These are phyloP conservation scores for Blastomussa wellsi DNA, from an alignment of 92 coral and sea anemone genomes.

Conservation along the genomic window DNA sequence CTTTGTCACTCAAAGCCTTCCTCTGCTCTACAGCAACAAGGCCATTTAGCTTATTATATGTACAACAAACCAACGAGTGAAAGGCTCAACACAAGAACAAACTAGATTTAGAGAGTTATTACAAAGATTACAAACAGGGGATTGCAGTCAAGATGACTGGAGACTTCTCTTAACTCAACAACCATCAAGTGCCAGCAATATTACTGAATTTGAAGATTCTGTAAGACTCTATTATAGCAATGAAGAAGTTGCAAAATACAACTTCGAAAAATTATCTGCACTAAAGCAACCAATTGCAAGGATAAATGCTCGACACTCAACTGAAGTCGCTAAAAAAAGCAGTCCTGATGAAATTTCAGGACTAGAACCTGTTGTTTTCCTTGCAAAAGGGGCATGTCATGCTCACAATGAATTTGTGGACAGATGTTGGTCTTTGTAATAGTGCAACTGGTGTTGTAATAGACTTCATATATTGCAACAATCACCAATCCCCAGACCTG, in stretches of 20 bases:
- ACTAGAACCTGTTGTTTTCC: too few relatives aligned
- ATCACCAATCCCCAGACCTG: slow-evolving; percentile 32
- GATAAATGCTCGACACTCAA: neutral
- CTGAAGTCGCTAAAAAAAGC: slow-evolving; percentile 8
- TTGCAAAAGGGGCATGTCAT: too few relatives aligned
- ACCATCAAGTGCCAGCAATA: slow-evolving; percentile 44
- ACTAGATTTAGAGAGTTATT: slow-evolving; percentile 63
- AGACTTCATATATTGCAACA: slow-evolving; percentile 9
- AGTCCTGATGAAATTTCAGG: slow-evolving; percentile 37
- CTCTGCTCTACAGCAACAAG: slow-evolving; percentile 21
- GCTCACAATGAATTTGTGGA: too few relatives aligned
- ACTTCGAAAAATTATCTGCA: slow-evolving; percentile 50
- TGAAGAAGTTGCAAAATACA: slow-evolving; percentile 46
- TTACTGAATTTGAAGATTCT: slow-evolving; percentile 49
- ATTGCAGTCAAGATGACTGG: slow-evolving; percentile 62
- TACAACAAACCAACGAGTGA: slow-evolving; percentile 60
- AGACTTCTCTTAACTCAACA: slow-evolving; percentile 54
- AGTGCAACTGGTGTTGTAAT: slow-evolving; percentile 17
- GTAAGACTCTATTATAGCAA: slow-evolving; percentile 43
- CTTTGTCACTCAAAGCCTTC: slow-evolving; percentile 28
- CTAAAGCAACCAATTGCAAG: slow-evolving; percentile 22
- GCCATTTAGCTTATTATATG: slow-evolving; percentile 45
- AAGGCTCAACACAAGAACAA: slow-evolving; percentile 52
- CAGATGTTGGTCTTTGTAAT: too few relatives aligned
- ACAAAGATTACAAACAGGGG: slow-evolving; percentile 44